phyloP scores from a whole-genome alignment of 1,140 invertebrate species.

The Aphelenchoides avenae region DNA sequence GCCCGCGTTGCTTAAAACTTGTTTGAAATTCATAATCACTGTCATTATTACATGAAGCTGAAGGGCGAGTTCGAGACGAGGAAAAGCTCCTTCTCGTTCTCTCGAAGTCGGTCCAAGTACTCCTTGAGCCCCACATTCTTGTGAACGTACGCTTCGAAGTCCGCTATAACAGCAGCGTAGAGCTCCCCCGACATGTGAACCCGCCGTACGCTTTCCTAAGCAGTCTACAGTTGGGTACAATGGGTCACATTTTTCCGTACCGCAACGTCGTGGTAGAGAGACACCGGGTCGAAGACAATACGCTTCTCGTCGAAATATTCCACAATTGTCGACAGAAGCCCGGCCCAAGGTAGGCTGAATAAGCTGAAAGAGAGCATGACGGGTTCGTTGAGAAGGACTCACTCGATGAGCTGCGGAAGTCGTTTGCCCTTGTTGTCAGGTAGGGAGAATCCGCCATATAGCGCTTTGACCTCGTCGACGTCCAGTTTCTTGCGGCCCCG shows the following conservation, averaged over 20 bases:
- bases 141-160: constrained; percentile 61
- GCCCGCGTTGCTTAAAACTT: constrained; percentile 73
- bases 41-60: constrained; percentile 81
- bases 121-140: constrained; percentile 66
- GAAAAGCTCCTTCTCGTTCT: constrained; percentile 80
- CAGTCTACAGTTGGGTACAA: constrained; percentile 31
- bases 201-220: constrained; percentile 66
- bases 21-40: constrained; percentile 4
- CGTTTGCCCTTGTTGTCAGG: constrained; percentile 64
- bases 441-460: constrained; percentile 72
- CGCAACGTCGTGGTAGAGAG: constrained; percentile 88
- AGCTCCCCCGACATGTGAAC: constrained; percentile 77
- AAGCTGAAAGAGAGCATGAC: too few relatives aligned
- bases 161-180: constrained; percentile 76
- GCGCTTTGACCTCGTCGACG: constrained; percentile 76
- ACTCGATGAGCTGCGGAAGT: constrained; percentile 71
- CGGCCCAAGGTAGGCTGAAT: constrained; percentile 95
- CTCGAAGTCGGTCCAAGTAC: constrained; percentile 73
- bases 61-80: constrained; percentile 93
- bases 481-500: constrained; percentile 72
- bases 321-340: constrained; percentile 81
- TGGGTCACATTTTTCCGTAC: constrained; percentile 64
- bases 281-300: constrained; percentile 89
- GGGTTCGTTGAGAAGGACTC: too few relatives aligned
- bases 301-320: constrained; percentile 83